Evolutionary conservation across 2,113 vertebrate species (phyloP).

Genomic region (Microtus oregoni): DNA sequence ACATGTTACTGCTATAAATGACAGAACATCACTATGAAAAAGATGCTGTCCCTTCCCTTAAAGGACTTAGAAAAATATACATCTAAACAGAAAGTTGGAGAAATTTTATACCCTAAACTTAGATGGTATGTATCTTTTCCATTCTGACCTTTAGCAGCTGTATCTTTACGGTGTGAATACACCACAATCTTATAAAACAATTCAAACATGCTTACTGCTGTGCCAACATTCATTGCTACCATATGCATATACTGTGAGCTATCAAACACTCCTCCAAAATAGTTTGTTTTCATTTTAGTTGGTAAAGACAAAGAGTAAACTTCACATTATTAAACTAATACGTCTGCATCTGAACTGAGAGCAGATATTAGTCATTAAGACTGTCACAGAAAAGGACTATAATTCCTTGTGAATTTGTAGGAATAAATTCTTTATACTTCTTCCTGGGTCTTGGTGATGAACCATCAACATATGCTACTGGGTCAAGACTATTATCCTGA

Average conservation of each 20-base stretch:
- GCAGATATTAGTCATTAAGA: slow-evolving; percentile 27
- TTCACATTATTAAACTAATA: neutral
- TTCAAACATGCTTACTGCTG: neutral
- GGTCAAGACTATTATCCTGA: slow-evolving; percentile 7
- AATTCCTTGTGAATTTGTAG: neutral
- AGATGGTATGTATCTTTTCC: neutral
- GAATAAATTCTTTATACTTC: neutral
- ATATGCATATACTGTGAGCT: neutral
- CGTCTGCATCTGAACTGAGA: neutral
- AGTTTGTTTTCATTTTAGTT: neutral
- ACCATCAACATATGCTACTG: neutral
- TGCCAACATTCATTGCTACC: neutral
- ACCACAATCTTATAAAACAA: slow-evolving; percentile 21
- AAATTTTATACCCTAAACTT: slow-evolving; percentile 21
- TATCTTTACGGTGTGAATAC: neutral
- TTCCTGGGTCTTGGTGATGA: neutral
- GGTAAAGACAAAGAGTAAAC: neutral
- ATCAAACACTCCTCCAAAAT: neutral
- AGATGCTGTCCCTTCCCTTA: neutral
- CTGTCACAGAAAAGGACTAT: neutral
- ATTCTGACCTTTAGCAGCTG: neutral
- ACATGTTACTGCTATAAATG: neutral
- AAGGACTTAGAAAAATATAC: slow-evolving; percentile 16
- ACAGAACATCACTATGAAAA: neutral
- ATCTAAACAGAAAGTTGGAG: neutral